These are phyloP conservation scores for Brachypalpus laphriformis DNA, from an alignment of 2,888 invertebrate genomes.

Conservation along the genomic window DNA sequence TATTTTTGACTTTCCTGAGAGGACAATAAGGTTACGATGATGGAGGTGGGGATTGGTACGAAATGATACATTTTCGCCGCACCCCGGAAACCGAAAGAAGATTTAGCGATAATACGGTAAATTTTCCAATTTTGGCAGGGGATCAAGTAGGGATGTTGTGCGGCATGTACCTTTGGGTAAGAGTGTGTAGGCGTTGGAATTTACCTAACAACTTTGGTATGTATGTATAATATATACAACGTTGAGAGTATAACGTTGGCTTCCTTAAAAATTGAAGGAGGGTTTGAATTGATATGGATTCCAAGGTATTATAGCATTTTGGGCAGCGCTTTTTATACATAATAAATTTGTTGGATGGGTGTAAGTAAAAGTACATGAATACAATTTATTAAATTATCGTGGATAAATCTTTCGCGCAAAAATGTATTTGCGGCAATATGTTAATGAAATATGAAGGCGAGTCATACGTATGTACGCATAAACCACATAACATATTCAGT, in stretches of 20 bases:
- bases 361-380: not conserved
- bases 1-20: constrained; percentile 32
- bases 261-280: not conserved
- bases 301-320: constrained; percentile 1
- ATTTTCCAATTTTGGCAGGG: constrained; percentile 49
- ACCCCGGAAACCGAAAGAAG: constrained; percentile 2
- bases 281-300: constrained; percentile 22
- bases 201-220: constrained; percentile 24
- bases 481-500: no score
- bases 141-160: constrained; percentile 23
- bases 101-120: constrained; percentile 49
- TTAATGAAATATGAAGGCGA: no score
- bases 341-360: not conserved
- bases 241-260: not conserved
- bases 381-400: not conserved
- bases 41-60: not conserved
- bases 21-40: constrained; percentile 20
- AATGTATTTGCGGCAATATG: no score
- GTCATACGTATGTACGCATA: no score
- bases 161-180: not conserved
- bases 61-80: not conserved
- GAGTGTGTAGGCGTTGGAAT: constrained; percentile 6
- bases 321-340: not conserved
- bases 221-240: no score
- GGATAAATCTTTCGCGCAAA: not conserved